These are phyloP conservation scores for Austrofundulus limnaeus DNA, from an alignment of 2,113 vertebrate genomes.

Conservation along the genomic window DNA sequence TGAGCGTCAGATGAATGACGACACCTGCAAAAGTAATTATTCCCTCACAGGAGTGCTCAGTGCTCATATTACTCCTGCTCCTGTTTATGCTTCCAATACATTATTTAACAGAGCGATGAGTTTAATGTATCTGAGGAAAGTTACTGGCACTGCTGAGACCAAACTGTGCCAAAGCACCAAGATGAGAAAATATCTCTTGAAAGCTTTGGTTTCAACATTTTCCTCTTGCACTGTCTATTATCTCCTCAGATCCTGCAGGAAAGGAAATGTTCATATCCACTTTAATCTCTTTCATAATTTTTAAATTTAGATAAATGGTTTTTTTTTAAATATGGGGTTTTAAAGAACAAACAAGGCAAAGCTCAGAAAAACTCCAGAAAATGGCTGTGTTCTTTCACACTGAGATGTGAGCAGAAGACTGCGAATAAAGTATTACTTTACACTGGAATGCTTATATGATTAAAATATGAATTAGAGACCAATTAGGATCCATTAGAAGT, in stretches of 20 bases:
- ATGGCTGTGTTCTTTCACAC: background rate
- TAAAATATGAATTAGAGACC: constrained; percentile 29
- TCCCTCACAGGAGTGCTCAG: constrained; percentile 26
- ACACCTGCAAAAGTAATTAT: constrained; percentile 26
- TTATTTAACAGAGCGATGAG: constrained; percentile 46
- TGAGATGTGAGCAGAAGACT: background rate
- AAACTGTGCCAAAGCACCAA: constrained; percentile 18
- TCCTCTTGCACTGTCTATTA: constrained; percentile 8
- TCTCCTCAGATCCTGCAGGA: constrained; percentile 10
- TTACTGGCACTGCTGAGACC: constrained; percentile 30
- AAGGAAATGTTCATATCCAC: constrained; percentile 19
- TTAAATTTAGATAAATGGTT: constrained; percentile 34
- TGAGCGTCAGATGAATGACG: constrained; percentile 29
- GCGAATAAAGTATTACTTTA: constrained; percentile 2
- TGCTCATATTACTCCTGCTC: background rate
- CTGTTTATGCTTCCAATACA: constrained; percentile 23
- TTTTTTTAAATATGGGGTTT: constrained; percentile 33
- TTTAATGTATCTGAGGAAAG: constrained; percentile 40
- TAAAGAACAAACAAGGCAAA: constrained; percentile 17
- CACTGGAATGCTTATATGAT: background rate
- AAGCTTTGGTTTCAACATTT: constrained; percentile 9
- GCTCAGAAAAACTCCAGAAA: constrained; percentile 18
- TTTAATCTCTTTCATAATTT: constrained; percentile 3
- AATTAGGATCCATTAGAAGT: constrained; percentile 24
- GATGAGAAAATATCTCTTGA: constrained; percentile 28